These are phyloP conservation scores for Trogon surrucura DNA, from an alignment of 2,113 vertebrate genomes.

Conservation along the genomic window DNA sequence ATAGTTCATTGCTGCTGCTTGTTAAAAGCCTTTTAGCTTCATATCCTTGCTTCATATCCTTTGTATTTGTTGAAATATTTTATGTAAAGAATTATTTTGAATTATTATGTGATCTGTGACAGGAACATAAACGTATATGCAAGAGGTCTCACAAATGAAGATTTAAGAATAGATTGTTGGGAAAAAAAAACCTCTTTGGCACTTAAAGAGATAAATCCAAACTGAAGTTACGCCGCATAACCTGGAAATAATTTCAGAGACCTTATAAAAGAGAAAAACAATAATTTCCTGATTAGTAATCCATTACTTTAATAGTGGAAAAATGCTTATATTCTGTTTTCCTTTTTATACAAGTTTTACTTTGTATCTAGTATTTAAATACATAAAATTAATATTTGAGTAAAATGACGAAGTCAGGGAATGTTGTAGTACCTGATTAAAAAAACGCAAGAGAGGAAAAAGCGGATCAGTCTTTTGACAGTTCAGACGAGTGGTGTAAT, in stretches of 20 bases:
- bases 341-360: not conserved
- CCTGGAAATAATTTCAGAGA: not conserved
- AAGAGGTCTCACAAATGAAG: not conserved
- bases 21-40: too few relatives aligned
- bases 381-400: not conserved
- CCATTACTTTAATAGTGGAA: not conserved
- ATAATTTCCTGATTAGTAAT: not conserved
- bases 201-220: not conserved
- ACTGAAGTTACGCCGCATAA: not conserved
- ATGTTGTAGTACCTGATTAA: not conserved
- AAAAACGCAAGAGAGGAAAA: not conserved
- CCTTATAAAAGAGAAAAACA: not conserved
- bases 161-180: not conserved
- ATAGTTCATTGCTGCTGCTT: too few relatives aligned
- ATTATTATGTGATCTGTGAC: not conserved
- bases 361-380: not conserved
- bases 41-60: too few relatives aligned
- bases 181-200: not conserved
- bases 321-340: not conserved
- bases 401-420: not conserved
- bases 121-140: not conserved
- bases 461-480: not conserved
- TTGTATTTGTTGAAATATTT: not conserved
- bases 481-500: not conserved
- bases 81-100: not conserved